Evolutionary conservation across 2,797 vertebrate genomes (phyloP).

Genomic region (Paramormyrops hopkinsi): DNA sequence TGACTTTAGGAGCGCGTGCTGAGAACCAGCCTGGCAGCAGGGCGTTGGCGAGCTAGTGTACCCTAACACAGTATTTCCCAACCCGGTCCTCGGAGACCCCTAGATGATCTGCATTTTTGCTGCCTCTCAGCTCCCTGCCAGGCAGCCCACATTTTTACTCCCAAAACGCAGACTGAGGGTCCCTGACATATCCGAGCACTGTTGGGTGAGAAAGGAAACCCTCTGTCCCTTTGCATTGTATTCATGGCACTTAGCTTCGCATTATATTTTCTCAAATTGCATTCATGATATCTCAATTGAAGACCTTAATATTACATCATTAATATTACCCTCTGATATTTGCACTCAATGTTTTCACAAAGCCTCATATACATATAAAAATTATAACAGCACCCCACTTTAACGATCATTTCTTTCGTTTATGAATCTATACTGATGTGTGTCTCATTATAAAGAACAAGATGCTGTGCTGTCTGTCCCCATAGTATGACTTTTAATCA

Average conservation of each 20-base stretch:
- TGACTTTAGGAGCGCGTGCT: slow-evolving; percentile 9
- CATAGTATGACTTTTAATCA: background rate
- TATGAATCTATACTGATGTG: background rate
- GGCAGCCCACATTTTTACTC: background rate
- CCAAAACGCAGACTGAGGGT: background rate
- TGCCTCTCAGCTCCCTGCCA: background rate
- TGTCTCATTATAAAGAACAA: background rate
- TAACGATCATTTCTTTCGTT: background rate
- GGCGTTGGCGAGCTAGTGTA: background rate
- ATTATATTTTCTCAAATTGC: background rate
- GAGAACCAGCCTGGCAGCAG: slow-evolving; percentile 23
- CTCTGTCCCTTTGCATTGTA: background rate
- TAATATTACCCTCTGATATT: background rate
- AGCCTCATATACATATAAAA: background rate
- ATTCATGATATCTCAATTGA: background rate
- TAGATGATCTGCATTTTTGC: background rate
- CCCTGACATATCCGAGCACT: background rate
- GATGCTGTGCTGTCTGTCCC: background rate
- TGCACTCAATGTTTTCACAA: background rate
- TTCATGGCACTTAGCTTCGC: background rate
- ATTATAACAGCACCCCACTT: background rate
- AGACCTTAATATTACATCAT: background rate
- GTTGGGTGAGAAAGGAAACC: background rate
- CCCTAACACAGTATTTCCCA: background rate
- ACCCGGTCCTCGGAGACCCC: background rate